Conservation (phyloP, 2,113 vertebrate species). For the Aldabrachelys gigantea region DNA sequence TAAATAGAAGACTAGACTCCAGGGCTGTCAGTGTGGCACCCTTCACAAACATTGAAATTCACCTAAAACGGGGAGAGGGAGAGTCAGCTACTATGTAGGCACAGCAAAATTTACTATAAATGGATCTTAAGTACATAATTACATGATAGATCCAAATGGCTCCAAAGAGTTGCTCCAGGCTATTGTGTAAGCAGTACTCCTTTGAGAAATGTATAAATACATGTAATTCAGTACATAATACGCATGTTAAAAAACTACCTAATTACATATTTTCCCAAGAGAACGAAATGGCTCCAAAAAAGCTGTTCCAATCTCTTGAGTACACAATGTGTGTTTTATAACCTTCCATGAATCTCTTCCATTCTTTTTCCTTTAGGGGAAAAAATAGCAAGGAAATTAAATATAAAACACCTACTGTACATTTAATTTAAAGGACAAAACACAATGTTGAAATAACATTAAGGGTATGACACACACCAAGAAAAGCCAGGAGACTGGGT, state of each 20-base stretch:
- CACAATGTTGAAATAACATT: constrained; percentile 76
- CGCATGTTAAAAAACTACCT: constrained; percentile 69
- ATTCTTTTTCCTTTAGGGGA: constrained; percentile 63
- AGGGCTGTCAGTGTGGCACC: constrained; percentile 29
- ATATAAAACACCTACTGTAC: constrained; percentile 81
- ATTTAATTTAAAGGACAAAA: constrained; percentile 77
- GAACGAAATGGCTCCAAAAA: constrained; percentile 78
- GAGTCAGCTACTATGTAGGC: constrained; percentile 49
- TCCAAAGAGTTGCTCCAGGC: constrained; percentile 76
- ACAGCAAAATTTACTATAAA: constrained; percentile 76
- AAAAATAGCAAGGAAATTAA: constrained; percentile 73
- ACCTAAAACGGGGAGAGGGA: constrained; percentile 32
- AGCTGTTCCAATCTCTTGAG: constrained; percentile 65
- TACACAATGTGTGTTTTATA: constrained; percentile 80
- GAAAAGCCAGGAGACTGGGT: constrained; percentile 71
- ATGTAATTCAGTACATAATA: constrained; percentile 71
- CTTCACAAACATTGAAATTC: constrained; percentile 38
- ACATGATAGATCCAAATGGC: constrained; percentile 66
- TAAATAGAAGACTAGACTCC: constrained; percentile 39
- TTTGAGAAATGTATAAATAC: constrained; percentile 81
- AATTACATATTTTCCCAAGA: constrained; percentile 79
- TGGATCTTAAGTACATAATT: constrained; percentile 72
- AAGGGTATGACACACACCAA: constrained; percentile 64
- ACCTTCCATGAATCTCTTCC: constrained; percentile 73
- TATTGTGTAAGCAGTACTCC: constrained; percentile 79